Evolutionary conservation across 2,888 invertebrate genomes (phyloP), one percentile per base, ranked within the genome.

Genomic region (Syritta pipiens): DNA sequence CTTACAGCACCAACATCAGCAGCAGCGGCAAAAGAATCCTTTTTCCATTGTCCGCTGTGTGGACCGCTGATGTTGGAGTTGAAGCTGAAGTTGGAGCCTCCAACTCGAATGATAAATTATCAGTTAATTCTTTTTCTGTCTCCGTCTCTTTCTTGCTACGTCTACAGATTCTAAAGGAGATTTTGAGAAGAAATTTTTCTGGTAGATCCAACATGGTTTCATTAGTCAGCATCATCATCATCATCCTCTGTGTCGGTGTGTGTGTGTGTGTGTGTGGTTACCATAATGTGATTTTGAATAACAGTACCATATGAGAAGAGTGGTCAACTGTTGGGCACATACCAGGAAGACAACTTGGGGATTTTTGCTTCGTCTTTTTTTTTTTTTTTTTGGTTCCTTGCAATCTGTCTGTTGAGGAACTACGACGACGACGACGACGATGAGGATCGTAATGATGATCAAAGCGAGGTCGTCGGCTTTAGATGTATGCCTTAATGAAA

Each of bases 201-300:
- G 55, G 40, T 48, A 49, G 42, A 57, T 63, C 26, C 57, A 68
- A 22, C 49, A 67, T 71, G 76, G 63, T 76, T 76, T 71, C 71
- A 76, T 71, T 71, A 76, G 76, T 76, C 76, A 76, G 76, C 75
- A 75, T 60, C 75, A 76, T 49, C 75, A 59, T 42, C 32, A 59
- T 51, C 51, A 60, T 57, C 62, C 14, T 10, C 17, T 35, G 26
- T 49, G 55, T 57, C 48, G 57, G 37, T 28, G 22, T 48, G 22
- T 44, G 17, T 7, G 49, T 60, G 28, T 62, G 55, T 57, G 49
- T 63, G 62, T 69, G 44, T 40, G 71, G 51, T 32, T 53, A 26
- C 55, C 26, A 76, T 62, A 62, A 69, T 69, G 57, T 63, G 62
- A 71, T 76, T 71, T 69, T 76, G 71, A 71, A 71, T 76, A 76